A percentile compares a stretch with the other conserved stretches of the same genome.
These are phyloP conservation scores for Epinephelus coioides DNA, from an alignment of 2,797 vertebrate genomes.

Conservation along the genomic window DNA sequence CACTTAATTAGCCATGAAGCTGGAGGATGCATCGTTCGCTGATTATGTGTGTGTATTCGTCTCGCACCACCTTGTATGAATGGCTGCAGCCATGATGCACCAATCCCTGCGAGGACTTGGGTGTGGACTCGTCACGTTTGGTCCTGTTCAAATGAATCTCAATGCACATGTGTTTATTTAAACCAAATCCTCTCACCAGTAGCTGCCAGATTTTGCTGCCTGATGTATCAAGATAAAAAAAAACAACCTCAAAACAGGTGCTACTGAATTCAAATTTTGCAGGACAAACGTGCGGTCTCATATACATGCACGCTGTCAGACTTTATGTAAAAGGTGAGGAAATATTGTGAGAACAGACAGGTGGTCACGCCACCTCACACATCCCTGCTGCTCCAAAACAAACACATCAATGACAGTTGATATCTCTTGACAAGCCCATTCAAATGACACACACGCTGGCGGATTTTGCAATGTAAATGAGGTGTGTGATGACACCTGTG, in stretches of 20 bases:
- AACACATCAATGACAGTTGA: slow-evolving; percentile 55
- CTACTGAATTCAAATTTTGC: slow-evolving; percentile 33
- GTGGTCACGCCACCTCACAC: slow-evolving; percentile 8
- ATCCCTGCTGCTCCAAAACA: slow-evolving; percentile 47
- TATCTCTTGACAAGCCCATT: slow-evolving; percentile 56
- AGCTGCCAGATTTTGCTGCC: not conserved
- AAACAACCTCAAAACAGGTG: slow-evolving; percentile 28
- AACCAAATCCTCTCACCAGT: slow-evolving; percentile 8
- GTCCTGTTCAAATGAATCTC: slow-evolving; percentile 36
- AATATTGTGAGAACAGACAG: slow-evolving; percentile 22
- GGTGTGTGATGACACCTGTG: slow-evolving; percentile 73
- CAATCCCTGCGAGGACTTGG: slow-evolving; percentile 54
- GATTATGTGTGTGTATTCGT: slow-evolving; percentile 50
- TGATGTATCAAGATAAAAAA: not conserved
- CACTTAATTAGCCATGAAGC: slow-evolving; percentile 75
- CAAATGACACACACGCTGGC: slow-evolving; percentile 62
- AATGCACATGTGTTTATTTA: slow-evolving; percentile 28
- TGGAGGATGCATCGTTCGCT: slow-evolving; percentile 56
- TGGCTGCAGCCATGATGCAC: slow-evolving; percentile 49
- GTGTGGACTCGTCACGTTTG: slow-evolving; percentile 48
- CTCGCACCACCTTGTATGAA: slow-evolving; percentile 62
- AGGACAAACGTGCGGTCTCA: not conserved
- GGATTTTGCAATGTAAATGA: slow-evolving; percentile 77
- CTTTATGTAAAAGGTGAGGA: slow-evolving; percentile 57
- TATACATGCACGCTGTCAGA: not conserved